Percentiles rank a stretch among this genome's conserved stretches.
These are phyloP conservation scores for Trichechus manatus DNA, from an alignment of 2,113 vertebrate species.

Conservation along the genomic window DNA sequence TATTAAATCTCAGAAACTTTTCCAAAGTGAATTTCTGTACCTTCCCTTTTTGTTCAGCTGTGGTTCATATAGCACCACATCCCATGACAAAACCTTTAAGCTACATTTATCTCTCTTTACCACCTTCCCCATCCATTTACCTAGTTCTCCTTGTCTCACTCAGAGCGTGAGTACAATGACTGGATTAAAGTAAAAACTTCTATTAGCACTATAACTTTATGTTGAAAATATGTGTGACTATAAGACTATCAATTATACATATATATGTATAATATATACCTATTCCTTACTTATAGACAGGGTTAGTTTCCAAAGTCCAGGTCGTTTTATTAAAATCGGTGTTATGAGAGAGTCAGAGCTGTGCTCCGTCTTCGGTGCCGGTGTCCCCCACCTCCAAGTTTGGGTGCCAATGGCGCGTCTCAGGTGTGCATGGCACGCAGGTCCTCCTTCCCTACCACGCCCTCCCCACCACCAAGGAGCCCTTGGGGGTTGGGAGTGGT, in stretches of 20 bases:
- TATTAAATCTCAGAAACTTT: not conserved
- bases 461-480: no score
- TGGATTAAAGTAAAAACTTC: not conserved
- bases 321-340: no score
- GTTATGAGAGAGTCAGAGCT: no score
- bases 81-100: not conserved
- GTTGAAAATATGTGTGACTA: not conserved
- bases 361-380: no score
- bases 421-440: no score
- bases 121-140: not conserved
- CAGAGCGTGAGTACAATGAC: not conserved
- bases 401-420: no score
- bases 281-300: no score
- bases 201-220: not conserved
- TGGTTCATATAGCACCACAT: not conserved
- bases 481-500: no score
- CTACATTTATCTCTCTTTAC: not conserved
- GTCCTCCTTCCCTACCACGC: no score
- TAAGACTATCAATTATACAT: not conserved
- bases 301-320: no score
- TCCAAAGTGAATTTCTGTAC: not conserved
- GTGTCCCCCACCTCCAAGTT: no score
- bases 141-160: not conserved
- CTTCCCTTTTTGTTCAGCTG: not conserved
- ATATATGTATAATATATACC: not conserved